These are phyloP conservation scores for Ernsta delagoae DNA, from an alignment of 2,888 invertebrate genomes.

Conservation along the genomic window DNA sequence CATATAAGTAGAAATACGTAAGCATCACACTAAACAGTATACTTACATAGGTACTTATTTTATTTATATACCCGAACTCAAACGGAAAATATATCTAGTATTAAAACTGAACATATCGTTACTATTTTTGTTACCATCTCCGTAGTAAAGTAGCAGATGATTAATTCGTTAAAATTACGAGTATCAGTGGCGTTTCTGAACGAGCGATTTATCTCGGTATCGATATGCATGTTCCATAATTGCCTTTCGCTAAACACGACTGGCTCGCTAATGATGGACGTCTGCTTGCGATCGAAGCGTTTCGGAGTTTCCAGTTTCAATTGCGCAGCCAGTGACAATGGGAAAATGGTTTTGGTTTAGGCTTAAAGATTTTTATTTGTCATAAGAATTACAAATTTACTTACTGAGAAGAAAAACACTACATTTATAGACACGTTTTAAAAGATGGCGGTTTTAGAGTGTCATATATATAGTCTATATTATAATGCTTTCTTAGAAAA, in stretches of 20 bases:
- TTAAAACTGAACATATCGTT: not conserved
- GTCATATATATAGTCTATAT: too few relatives aligned
- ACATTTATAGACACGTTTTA: too few relatives aligned
- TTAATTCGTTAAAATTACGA: conserved; percentile 31
- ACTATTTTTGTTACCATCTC: not conserved
- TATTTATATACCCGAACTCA: not conserved
- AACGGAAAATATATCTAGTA: not conserved
- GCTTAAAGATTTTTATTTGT: too few relatives aligned
- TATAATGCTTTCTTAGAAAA: too few relatives aligned
- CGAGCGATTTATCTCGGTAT: conserved; percentile 43
- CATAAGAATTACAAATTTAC: too few relatives aligned
- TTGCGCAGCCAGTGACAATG: not conserved
- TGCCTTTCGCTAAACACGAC: conserved; percentile 34
- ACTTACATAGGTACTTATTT: not conserved
- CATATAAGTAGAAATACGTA: too few relatives aligned
- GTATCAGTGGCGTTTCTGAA: conserved; percentile 23
- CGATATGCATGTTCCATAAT: conserved; percentile 44
- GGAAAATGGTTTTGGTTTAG: not conserved
- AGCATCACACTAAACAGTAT: too few relatives aligned
- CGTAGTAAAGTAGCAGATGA: conserved; percentile 10
- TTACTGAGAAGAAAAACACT: too few relatives aligned
- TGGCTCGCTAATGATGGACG: conserved; percentile 5
- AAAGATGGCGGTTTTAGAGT: too few relatives aligned
- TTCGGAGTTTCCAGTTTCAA: conserved; percentile 1
- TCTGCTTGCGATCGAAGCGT: conserved; percentile 1